Conservation (phyloP, 2,888 invertebrate genomes). For the Dasysyrphus tricinctus region DNA sequence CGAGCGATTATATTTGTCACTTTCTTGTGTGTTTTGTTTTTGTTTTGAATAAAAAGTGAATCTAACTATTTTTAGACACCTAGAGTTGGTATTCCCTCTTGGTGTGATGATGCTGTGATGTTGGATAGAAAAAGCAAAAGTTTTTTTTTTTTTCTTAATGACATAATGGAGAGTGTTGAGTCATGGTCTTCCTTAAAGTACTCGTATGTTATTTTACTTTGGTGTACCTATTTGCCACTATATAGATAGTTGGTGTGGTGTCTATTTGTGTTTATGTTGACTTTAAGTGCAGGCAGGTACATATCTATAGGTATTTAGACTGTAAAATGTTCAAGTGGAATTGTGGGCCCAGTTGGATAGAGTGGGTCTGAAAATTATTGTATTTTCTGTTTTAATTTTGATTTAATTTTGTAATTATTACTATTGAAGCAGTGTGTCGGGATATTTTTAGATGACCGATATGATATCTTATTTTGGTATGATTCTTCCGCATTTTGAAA, state of each 20-base stretch:
- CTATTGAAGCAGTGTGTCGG: conserved; percentile 24
- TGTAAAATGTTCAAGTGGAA: not conserved
- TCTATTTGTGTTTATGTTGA: conserved; percentile 52
- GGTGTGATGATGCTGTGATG: conserved; percentile 28
- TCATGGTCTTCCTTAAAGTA: conserved; percentile 56
- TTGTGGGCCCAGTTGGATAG: not conserved
- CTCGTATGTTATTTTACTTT: conserved; percentile 10
- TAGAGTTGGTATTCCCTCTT: conserved; percentile 19
- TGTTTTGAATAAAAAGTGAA: conserved; percentile 65
- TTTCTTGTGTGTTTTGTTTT: conserved; percentile 56
- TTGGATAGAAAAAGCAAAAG: conserved; percentile 31
- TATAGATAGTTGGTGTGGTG: not conserved
- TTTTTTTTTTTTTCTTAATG: conserved; percentile 31
- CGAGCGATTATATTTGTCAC: conserved; percentile 48
- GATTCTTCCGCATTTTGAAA: too few relatives aligned
- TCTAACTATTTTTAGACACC: conserved; percentile 63
- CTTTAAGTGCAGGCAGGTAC: conserved; percentile 52
- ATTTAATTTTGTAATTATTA: conserved; percentile 12
- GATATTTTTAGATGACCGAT: conserved; percentile 45
- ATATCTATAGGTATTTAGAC: not conserved
- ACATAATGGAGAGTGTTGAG: conserved; percentile 68
- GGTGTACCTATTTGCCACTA: not conserved
- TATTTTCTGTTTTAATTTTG: conserved; percentile 9
- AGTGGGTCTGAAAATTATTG: not conserved
- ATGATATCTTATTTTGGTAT: not conserved